phyloP scores from a whole-genome alignment of 1,140 invertebrate genomes.

The Pissodes strobi region DNA sequence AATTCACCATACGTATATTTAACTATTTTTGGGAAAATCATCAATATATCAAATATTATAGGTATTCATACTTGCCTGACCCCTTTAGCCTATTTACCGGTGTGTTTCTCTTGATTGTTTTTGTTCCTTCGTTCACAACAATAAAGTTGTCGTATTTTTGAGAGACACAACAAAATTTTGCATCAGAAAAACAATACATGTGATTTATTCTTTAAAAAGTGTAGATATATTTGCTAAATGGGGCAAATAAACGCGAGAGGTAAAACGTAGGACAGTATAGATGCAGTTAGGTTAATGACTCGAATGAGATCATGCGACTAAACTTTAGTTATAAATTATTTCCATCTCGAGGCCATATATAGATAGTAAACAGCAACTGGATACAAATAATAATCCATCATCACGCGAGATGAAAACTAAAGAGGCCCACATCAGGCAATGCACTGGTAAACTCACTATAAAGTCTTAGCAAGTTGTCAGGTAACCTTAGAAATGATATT shows the following conservation, averaged over 20 bases:
- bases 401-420: constrained; percentile 28
- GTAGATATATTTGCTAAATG: constrained; percentile 19
- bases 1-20: too few species aligned
- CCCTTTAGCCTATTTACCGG: too few species aligned
- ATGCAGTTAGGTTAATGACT: constrained; percentile 18
- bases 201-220: constrained; percentile 13
- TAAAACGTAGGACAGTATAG: constrained; percentile 2
- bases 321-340: constrained; percentile 16
- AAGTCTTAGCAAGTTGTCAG: constrained; percentile 16
- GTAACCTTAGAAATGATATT: constrained; percentile 16
- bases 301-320: constrained; percentile 21
- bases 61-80: too few species aligned
- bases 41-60: too few species aligned
- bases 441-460: constrained; percentile 19
- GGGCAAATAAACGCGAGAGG: constrained; percentile 18
- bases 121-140: too few species aligned
- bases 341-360: constrained; percentile 10
- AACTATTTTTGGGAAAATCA: too few species aligned
- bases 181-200: too few species aligned
- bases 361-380: constrained; percentile 21
- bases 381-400: constrained; percentile 29
- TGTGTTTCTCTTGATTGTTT: too few species aligned
- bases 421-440: constrained; percentile 24
- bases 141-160: too few species aligned
- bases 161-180: too few species aligned